phyloP scores from a whole-genome alignment of 2,113 vertebrate species.

The Rhea pennata region DNA sequence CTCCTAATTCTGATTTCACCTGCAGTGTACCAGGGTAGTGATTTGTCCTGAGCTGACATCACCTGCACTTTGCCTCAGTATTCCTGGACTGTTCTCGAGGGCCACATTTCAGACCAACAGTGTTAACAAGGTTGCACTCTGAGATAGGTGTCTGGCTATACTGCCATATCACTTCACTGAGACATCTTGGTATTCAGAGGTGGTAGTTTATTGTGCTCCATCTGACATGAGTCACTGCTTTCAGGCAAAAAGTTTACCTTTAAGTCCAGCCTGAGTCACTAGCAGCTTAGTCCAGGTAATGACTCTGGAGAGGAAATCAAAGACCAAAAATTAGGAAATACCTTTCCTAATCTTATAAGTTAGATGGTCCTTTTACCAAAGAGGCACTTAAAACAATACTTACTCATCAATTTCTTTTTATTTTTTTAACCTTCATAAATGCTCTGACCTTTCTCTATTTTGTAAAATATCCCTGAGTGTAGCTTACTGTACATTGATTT shows the following conservation, averaged over 20 bases:
- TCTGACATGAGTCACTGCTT: neutral
- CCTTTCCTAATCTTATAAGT: neutral
- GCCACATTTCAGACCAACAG: neutral
- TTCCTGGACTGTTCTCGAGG: neutral
- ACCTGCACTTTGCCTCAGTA: neutral
- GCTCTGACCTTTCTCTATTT: conserved; percentile 58
- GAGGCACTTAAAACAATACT: neutral
- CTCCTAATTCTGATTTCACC: neutral
- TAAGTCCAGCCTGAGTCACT: neutral
- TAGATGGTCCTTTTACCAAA: neutral
- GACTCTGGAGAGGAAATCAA: neutral
- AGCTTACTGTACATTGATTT: conserved; percentile 81
- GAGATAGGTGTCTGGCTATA: too few species aligned
- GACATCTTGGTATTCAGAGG: neutral
- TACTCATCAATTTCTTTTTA: conserved; percentile 25
- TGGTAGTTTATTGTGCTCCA: neutral
- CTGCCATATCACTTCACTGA: neutral
- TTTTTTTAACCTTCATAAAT: conserved; percentile 27
- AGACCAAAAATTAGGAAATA: neutral
- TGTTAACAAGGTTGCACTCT: neutral
- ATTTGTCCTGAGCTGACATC: neutral
- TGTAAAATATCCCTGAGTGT: conserved; percentile 67
- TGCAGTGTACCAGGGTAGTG: neutral
- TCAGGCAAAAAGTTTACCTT: neutral
- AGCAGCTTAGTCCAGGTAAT: neutral